Conservation (phyloP, 1,140 invertebrate species). For the Rhopalosiphum padi region DNA sequence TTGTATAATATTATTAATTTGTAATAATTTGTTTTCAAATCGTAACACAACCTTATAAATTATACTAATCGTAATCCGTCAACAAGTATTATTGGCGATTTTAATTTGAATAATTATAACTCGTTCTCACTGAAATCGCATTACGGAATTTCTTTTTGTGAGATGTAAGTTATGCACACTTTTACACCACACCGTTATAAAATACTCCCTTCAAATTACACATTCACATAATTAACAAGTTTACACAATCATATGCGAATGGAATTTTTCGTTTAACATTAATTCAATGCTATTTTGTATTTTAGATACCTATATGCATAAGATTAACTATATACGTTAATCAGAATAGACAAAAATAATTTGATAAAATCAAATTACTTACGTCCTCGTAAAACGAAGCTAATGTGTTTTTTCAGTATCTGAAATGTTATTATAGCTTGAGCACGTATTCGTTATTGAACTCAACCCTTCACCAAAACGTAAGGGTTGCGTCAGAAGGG, state of each 20-base stretch:
- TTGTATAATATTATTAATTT: too few species aligned
- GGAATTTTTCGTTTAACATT: neutral
- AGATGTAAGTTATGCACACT: neutral
- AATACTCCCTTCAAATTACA: neutral
- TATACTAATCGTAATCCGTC: neutral
- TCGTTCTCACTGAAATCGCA: neutral
- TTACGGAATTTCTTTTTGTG: too few species aligned
- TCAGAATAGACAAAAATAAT: neutral
- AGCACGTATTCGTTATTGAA: neutral
- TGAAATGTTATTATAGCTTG: constrained; percentile 10
- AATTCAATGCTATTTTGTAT: neutral
- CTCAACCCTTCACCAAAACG: neutral
- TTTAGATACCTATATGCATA: neutral
- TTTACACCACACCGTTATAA: neutral
- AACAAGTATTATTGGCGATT: neutral
- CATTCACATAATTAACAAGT: neutral
- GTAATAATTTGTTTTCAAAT: too few species aligned
- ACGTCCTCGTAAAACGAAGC: neutral
- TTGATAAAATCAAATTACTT: neutral
- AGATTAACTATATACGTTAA: neutral
- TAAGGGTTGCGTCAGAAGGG: constrained; percentile 36
- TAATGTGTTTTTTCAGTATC: constrained; percentile 9
- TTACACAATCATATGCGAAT: neutral
- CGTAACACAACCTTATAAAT: too few species aligned
- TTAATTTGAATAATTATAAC: neutral